Evolutionary conservation across 1,140 invertebrate species (phyloP).

Genomic region (Hypsibius dujardini): DNA sequence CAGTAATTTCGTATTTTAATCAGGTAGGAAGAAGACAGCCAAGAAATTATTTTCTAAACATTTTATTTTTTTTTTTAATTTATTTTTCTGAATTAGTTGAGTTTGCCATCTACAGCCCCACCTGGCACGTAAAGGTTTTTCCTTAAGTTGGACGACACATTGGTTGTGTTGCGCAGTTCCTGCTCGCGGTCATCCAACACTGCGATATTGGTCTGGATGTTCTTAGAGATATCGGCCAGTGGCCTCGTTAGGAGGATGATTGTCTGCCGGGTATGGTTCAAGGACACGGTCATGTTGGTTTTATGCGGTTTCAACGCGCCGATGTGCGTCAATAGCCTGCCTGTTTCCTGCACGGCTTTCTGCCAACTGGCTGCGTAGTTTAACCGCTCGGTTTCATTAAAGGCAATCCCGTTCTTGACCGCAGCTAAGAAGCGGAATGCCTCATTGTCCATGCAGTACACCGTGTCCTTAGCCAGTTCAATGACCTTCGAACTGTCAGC

Average conservation of each 20-base stretch:
- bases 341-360: constrained; percentile 21
- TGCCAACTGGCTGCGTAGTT: constrained; percentile 21
- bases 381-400: constrained; percentile 14
- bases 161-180: constrained; percentile 17
- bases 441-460: constrained; percentile 24
- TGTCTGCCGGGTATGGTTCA: constrained; percentile 22
- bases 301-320: constrained; percentile 18
- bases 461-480: constrained; percentile 18
- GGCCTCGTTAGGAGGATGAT: constrained; percentile 22
- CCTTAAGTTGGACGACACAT: not conserved
- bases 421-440: constrained; percentile 24
- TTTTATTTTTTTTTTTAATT: too few relatives aligned
- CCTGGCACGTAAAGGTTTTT: not conserved
- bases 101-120: not conserved
- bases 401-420: constrained; percentile 16
- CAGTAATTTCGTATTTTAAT: too few relatives aligned
- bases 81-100: too few relatives aligned
- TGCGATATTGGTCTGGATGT: constrained; percentile 23
- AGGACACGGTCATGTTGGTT: constrained; percentile 18
- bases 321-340: constrained; percentile 23
- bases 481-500: too few relatives aligned
- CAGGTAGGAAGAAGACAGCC: too few relatives aligned
- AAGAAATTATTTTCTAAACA: too few relatives aligned
- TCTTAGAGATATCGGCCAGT: constrained; percentile 23
- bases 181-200: constrained; percentile 21